Evolutionary conservation across 2,888 invertebrate species (phyloP).

Genomic region (Yponomeuta evonymella): DNA sequence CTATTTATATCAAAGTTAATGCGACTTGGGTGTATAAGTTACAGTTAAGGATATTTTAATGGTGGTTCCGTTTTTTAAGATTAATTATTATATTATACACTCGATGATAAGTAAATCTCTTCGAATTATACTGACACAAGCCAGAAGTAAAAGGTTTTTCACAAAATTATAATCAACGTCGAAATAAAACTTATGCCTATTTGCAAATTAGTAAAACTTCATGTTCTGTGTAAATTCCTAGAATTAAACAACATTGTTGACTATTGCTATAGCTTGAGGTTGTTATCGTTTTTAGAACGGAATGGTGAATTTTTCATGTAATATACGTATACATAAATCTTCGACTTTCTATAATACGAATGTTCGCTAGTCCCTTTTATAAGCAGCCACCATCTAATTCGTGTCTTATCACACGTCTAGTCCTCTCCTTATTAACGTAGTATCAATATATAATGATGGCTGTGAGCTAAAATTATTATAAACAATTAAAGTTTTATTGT

Average conservation of each 20-base stretch:
- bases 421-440: slow-evolving; percentile 73
- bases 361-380: slow-evolving; percentile 72
- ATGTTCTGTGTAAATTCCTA: slow-evolving; percentile 68
- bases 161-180: slow-evolving; percentile 7
- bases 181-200: slow-evolving; percentile 33
- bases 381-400: slow-evolving; percentile 62
- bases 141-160: neutral
- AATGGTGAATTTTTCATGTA: slow-evolving; percentile 72
- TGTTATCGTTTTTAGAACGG: slow-evolving; percentile 75
- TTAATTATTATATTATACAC: neutral
- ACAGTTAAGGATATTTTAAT: slow-evolving; percentile 7
- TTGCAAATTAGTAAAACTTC: slow-evolving; percentile 46
- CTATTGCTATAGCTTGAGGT: slow-evolving; percentile 77
- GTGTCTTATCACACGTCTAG: slow-evolving; percentile 66
- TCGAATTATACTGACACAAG: slow-evolving; percentile 1
- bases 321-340: slow-evolving; percentile 31
- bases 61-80: slow-evolving; percentile 3
- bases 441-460: slow-evolving; percentile 77
- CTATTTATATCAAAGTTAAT: slow-evolving; percentile 10
- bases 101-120: neutral
- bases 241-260: slow-evolving; percentile 73
- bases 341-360: slow-evolving; percentile 46
- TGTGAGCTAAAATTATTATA: slow-evolving; percentile 73
- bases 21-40: slow-evolving; percentile 6
- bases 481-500: slow-evolving; percentile 73